Evolutionary conservation across 2,113 vertebrate species (phyloP).

Genomic region (Oryctolagus cuniculus): DNA sequence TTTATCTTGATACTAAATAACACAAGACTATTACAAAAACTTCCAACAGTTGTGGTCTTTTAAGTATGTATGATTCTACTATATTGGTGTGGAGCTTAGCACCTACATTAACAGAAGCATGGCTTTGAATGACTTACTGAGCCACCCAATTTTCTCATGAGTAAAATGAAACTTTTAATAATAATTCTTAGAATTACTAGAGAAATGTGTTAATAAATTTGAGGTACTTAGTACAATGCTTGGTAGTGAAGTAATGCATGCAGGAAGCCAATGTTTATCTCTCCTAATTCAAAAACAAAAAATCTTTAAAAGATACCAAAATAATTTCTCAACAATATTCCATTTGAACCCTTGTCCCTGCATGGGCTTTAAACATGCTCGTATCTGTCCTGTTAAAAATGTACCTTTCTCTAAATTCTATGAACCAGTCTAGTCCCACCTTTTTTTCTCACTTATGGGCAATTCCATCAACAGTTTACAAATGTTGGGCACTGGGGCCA

Average conservation of each 20-base stretch:
- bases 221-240: not conserved
- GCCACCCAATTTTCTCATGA: not conserved
- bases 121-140: not conserved
- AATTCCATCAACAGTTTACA: not conserved
- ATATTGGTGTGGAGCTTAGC: not conserved
- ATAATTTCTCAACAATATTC: not conserved
- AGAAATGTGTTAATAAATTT: not conserved
- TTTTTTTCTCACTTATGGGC: not conserved
- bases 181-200: not conserved
- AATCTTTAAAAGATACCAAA: not conserved
- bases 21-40: not conserved
- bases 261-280: not conserved
- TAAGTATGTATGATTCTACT: not conserved
- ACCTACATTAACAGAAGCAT: not conserved
- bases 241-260: not conserved
- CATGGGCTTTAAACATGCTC: not conserved
- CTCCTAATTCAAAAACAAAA: not conserved
- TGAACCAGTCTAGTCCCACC: not conserved
- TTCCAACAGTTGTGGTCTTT: not conserved
- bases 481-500: not conserved
- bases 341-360: not conserved
- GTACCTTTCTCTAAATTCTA: not conserved
- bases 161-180: conserved; percentile 1
- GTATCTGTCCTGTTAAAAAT: not conserved
- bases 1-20: not conserved